These are phyloP conservation scores for Zelostemma sp. DNA, from an alignment of 1,140 invertebrate species.

Conservation along the genomic window DNA sequence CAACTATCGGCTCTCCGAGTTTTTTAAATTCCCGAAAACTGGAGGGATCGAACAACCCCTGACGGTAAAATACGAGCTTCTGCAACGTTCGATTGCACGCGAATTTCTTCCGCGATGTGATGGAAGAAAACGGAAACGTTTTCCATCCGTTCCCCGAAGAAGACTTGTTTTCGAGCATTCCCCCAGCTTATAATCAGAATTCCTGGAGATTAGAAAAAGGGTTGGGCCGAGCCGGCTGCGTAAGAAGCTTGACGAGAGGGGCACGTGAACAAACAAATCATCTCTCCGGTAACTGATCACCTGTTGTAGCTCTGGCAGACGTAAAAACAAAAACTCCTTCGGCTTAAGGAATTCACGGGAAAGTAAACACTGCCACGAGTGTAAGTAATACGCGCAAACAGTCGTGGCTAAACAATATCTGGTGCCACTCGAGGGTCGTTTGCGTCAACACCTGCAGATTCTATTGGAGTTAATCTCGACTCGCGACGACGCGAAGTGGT, in stretches of 20 bases:
- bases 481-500: constrained; percentile 8
- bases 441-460: constrained; percentile 16
- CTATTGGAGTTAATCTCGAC: background rate
- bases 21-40: background rate
- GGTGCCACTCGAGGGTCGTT: constrained; percentile 8
- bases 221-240: constrained; percentile 34
- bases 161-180: too few relatives aligned
- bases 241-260: constrained; percentile 16
- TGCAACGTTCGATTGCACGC: background rate
- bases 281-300: constrained; percentile 33
- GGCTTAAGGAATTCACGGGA: constrained; percentile 19
- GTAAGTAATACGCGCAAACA: constrained; percentile 36
- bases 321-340: constrained; percentile 38
- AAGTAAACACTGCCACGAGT: constrained; percentile 21
- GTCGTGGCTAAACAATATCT: constrained; percentile 21
- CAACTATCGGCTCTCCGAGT: constrained; percentile 18
- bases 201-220: constrained; percentile 6
- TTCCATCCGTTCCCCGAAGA: too few relatives aligned
- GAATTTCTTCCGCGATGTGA: background rate
- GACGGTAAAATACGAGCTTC: background rate
- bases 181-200: background rate
- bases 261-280: constrained; percentile 52
- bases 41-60: background rate
- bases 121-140: too few relatives aligned
- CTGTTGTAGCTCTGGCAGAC: constrained; percentile 20